Evolutionary conservation across 2,888 invertebrate species (phyloP), one percentile per base, ranked within the genome.

Genomic region (Lumbricus terrestris): DNA sequence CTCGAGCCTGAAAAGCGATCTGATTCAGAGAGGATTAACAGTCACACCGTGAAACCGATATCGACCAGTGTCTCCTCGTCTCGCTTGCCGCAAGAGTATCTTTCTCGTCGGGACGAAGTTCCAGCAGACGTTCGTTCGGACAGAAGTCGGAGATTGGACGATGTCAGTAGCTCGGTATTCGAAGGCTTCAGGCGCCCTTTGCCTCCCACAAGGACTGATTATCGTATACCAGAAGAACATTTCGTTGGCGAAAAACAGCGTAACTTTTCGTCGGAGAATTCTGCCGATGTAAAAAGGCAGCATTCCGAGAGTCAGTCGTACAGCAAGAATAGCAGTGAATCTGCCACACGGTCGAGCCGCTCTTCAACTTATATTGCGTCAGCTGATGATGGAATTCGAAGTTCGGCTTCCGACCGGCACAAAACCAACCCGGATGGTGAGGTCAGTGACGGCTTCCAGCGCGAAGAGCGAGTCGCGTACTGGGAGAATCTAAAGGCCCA

Each of bases 401-500:
- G 8, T 69, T 69, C 69, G 13, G n/a, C 69, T 69, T 29, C 69
- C n/a, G n/a, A 1, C n/a, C 69, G n/a, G 29, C 8, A 69, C 69
- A 69, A 20, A 47, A 23, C 47, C 23, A 6, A 69, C 69, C n/a
- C 69, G 29, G 29, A 69, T 8, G 11, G 29, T n/a, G 69, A 69
- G 69, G n/a, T n/a, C 69, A 69, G n/a, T n/a, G 69, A 69, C 11
- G 69, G 69, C n/a, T 85, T 85, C 37, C 85, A 0, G 34, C 34
- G 35, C 35, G 85, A 85, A 37, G 85, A 85, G 37, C 34, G 85
- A 1, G 35, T 37, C 6, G 85, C 85, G 18, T 85, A 13, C 37
- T 85, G 85, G 85, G 85, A 85, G 37, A 85, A 85, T 35, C 85
- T 85, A 8, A 85, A 85, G 16, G 35, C 85, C 6, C 85, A 85